Evolutionary conservation across 2,888 invertebrate genomes (phyloP).

Genomic region (Cheilosia impressa): DNA sequence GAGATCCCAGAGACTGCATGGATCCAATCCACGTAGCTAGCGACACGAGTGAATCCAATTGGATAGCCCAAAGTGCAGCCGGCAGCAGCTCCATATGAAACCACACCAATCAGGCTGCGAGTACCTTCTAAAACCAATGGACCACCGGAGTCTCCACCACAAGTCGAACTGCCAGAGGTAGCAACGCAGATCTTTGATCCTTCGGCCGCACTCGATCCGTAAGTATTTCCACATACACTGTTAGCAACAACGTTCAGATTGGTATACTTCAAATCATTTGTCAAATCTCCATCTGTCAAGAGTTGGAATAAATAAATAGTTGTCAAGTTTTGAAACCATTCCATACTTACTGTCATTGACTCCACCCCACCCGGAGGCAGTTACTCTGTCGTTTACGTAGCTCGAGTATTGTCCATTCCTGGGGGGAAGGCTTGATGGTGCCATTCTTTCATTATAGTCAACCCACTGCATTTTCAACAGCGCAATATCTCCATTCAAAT

Average conservation of each 20-base stretch:
- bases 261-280: no score
- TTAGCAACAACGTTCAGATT: no score
- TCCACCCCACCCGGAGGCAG: constrained; percentile 82
- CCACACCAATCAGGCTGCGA: constrained; percentile 21
- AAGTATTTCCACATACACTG: no score
- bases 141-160: constrained; percentile 38
- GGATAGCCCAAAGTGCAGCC: constrained; percentile 33
- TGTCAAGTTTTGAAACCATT: not conserved
- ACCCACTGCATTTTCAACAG: constrained; percentile 78
- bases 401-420: constrained; percentile 64
- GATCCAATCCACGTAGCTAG: constrained; percentile 79
- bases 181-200: no score
- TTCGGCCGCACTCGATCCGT: no score
- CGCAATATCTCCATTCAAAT: no score
- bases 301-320: not conserved
- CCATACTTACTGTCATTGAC: constrained; percentile 76
- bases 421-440: constrained; percentile 79
- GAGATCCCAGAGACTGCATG: not conserved
- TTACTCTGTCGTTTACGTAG: constrained; percentile 78
- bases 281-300: not conserved
- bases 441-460: constrained; percentile 78
- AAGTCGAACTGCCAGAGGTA: no score
- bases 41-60: constrained; percentile 78
- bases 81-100: constrained; percentile 22
- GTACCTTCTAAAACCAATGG: constrained; percentile 8